Evolutionary conservation across 2,113 vertebrate species (phyloP).

Genomic region (Urocynchramus pylzowi): DNA sequence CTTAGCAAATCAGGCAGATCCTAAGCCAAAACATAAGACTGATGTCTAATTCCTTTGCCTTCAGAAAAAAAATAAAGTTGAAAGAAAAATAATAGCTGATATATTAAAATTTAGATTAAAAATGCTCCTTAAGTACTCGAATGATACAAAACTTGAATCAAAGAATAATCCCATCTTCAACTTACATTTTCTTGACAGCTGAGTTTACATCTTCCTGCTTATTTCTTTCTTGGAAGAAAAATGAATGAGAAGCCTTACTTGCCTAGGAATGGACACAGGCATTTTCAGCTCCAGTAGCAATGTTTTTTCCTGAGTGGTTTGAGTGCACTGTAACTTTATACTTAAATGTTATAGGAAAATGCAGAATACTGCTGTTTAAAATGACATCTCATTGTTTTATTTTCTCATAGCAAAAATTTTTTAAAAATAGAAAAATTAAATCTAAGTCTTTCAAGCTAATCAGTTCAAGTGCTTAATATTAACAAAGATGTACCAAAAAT

Average conservation of each 20-base stretch:
- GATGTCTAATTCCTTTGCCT: neutral
- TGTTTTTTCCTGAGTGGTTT: neutral
- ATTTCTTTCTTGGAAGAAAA: neutral
- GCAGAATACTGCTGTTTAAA: neutral
- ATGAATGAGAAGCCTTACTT: neutral
- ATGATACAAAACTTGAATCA: neutral
- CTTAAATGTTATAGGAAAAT: neutral
- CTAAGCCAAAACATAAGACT: neutral
- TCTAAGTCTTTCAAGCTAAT: neutral
- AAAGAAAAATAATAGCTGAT: neutral
- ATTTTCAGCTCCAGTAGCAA: neutral
- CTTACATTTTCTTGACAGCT: neutral
- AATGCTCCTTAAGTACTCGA: neutral
- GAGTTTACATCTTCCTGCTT: neutral
- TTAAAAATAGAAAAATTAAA: neutral
- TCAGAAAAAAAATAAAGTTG: neutral
- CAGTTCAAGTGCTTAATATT: neutral
- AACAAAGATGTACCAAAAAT: neutral
- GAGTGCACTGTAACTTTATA: rapidly evolving
- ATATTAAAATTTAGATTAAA: neutral
- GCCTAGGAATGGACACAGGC: neutral
- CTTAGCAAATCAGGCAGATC: neutral
- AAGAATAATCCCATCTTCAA: neutral
- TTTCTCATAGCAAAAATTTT: neutral
- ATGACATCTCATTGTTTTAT: neutral